A percentile compares a stretch with the other conserved stretches of the same genome.
Evolutionary conservation across 2,888 invertebrate genomes (phyloP).

Genomic region (Cotesia congregata): DNA sequence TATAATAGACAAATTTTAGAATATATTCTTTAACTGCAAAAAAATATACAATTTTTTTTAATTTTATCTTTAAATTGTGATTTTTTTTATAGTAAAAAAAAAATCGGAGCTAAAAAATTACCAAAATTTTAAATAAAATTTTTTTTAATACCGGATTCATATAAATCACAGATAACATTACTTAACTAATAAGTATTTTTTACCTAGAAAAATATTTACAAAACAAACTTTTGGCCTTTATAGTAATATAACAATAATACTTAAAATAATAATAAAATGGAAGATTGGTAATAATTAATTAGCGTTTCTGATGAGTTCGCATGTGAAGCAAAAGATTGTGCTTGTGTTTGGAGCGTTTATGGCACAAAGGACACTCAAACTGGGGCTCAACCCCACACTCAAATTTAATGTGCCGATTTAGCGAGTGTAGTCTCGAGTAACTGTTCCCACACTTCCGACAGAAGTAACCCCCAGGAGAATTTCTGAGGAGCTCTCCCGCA

Average conservation of each 20-base stretch:
- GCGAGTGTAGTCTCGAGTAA: slow-evolving; percentile 73
- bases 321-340: slow-evolving; percentile 72
- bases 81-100: too few species aligned
- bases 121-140: too few species aligned
- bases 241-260: background rate
- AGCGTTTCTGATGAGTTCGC: slow-evolving; percentile 68
- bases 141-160: too few species aligned
- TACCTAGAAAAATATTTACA: too few species aligned
- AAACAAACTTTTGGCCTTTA: background rate
- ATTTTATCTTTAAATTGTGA: too few species aligned
- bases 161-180: too few species aligned
- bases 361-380: slow-evolving; percentile 76
- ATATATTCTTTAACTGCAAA: too few species aligned
- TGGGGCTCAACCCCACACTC: slow-evolving; percentile 76
- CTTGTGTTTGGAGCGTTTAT: slow-evolving; percentile 75
- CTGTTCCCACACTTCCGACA: slow-evolving; percentile 75
- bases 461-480: slow-evolving; percentile 55
- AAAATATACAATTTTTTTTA: too few species aligned
- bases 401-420: slow-evolving; percentile 74
- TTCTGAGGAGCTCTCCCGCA: background rate
- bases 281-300: background rate
- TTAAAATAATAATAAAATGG: background rate
- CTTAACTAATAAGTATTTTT: too few species aligned
- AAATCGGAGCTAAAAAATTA: too few species aligned
- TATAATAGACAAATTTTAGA: too few species aligned